These are phyloP conservation scores for Catharus ustulatus DNA, from an alignment of 2,797 vertebrate genomes.

Conservation along the genomic window DNA sequence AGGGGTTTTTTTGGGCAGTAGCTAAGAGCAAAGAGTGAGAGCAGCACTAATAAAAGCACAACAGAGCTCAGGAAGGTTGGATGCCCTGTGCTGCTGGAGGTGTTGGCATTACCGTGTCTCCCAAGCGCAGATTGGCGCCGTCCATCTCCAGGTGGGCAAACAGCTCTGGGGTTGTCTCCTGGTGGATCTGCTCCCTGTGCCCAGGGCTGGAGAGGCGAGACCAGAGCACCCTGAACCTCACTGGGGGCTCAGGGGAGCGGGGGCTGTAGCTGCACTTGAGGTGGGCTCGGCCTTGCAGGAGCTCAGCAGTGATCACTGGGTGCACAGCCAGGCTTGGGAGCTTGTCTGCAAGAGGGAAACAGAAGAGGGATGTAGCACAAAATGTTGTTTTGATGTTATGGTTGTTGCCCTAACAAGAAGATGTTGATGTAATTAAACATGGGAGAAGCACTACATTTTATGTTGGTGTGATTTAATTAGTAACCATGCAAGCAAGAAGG, in stretches of 20 bases:
- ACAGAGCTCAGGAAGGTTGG: background rate
- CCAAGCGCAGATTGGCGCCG: constrained; percentile 80
- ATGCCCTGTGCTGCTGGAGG: background rate
- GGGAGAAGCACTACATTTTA: fast-evolving
- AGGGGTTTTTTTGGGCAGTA: background rate
- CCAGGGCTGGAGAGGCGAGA: constrained; percentile 72
- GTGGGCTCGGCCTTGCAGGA: constrained; percentile 60
- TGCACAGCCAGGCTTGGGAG: constrained; percentile 58
- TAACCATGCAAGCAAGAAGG: background rate
- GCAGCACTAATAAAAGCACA: background rate
- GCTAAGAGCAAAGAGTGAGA: background rate
- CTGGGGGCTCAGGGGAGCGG: background rate
- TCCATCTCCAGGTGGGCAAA: constrained; percentile 82
- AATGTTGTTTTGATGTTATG: background rate
- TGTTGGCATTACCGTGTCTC: constrained; percentile 80
- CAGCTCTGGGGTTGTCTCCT: constrained; percentile 73
- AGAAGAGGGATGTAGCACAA: background rate
- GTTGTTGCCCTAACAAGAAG: background rate
- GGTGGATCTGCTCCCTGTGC: constrained; percentile 80
- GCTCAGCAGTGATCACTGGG: constrained; percentile 75
- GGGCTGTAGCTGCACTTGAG: constrained; percentile 75
- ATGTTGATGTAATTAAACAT: background rate
- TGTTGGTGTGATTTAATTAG: background rate
- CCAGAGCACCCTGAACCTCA: constrained; percentile 79
- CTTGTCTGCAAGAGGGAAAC: constrained; percentile 60